Percentiles rank a stretch among this genome's conserved stretches.
Conservation (phyloP, 2,888 invertebrate genomes). For the Flexamia atlantica region DNA sequence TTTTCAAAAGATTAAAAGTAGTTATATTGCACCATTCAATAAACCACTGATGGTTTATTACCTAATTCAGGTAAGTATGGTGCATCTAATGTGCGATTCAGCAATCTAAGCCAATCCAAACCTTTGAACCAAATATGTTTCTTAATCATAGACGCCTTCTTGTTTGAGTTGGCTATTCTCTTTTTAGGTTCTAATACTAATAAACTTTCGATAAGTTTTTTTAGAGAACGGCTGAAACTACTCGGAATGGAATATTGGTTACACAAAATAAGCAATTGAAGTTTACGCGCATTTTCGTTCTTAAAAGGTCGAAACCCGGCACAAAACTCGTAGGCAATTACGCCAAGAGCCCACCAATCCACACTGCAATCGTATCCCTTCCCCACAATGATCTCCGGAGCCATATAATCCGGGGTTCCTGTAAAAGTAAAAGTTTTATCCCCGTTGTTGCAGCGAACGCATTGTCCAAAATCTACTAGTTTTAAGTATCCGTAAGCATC, state of each 20-base stretch:
- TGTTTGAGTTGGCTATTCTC: not conserved
- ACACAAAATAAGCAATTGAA: constrained; percentile 7
- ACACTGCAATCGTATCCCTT: constrained; percentile 38
- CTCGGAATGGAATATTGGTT: not conserved
- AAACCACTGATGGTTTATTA: not conserved
- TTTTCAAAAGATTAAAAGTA: not conserved
- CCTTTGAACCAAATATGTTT: constrained; percentile 8
- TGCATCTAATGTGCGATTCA: not conserved
- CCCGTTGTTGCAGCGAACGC: not conserved
- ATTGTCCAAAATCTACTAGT: constrained; percentile 37
- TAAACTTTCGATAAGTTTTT: constrained; percentile 12
- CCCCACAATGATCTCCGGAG: constrained; percentile 17
- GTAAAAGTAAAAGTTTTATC: constrained; percentile 33
- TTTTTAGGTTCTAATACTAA: constrained; percentile 16
- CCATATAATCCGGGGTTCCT: constrained; percentile 36
- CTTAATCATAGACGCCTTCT: not conserved
- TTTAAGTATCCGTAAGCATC: constrained; percentile 38
- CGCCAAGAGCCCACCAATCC: constrained; percentile 42
- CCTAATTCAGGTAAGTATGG: not conserved
- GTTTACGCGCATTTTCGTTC: not conserved
- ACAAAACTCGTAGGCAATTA: not conserved
- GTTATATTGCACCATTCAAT: not conserved
- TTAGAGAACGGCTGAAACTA: constrained; percentile 23
- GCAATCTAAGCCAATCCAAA: not conserved
- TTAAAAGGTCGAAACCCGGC: constrained; percentile 29